Base-by-base conservation (phyloP, 2,113 vertebrate genomes). In the Hucho hucho region DNA sequence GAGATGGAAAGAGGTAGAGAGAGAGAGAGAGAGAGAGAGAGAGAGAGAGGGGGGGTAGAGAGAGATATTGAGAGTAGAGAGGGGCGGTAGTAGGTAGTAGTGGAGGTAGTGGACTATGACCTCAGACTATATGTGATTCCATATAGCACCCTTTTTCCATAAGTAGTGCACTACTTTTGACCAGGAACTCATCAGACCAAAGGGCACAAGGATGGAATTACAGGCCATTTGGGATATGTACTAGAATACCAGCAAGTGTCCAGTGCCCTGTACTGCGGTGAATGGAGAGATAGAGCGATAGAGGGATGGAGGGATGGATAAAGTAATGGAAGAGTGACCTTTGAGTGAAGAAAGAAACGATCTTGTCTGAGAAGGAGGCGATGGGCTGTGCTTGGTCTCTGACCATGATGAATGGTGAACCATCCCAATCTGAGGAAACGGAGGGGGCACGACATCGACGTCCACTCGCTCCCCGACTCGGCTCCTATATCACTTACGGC, bases 401-500 rank as follows among this genome's bases (percentile, higher is more conserved):
- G 90, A 90, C 80, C 86, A 80, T 90, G 89, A 91, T 87, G 68
- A 87, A 92, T 91, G 83, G 82, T 83, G 80, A 87, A 75, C 81
- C 88, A 32, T 87, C 80, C 79, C 87, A 89, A 89, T 91, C 87
- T 87, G 83, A 83, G 88, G 91, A 91, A 91, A 88, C 87, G 90
- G 86, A 89, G 88, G 86, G 89, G 86, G 81, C 88, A 87, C 91
- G 91, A 92, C 90, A 91, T 91, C 91, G 85, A 86, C 81, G 2
- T 3, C 47, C 47, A 49, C 47, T 16, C 13, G 13, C 14, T 49
- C 47, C 47, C 4, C 3, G 11, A 16, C 47, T 53, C 47, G 47
- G 47, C 47, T 93, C 91, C 92, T 92, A 92, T 91, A 92, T 92
- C 90, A 92, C 87, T 92, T 90, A 46, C 67, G 29, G 70, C 64